Evolutionary conservation across 1,140 invertebrate genomes (phyloP).

Genomic region (Riptortus pedestris): DNA sequence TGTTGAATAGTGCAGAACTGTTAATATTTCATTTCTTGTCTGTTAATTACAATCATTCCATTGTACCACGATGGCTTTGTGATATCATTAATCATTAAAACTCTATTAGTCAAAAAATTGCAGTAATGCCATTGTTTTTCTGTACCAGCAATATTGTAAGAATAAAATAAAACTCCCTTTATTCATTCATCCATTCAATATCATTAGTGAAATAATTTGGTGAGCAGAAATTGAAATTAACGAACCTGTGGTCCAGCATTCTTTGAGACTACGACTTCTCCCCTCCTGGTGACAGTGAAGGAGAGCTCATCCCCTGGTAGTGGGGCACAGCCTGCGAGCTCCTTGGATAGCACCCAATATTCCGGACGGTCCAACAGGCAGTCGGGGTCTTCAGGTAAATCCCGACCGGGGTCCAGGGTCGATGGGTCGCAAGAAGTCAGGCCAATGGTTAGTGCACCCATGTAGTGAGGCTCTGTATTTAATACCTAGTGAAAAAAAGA

Average conservation of each 20-base stretch:
- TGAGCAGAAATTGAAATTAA: not conserved
- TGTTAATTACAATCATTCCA: too few relatives aligned
- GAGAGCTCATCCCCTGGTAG: conserved; percentile 79
- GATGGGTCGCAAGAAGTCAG: conserved; percentile 86
- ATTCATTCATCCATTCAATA: too few relatives aligned
- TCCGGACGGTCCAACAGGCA: conserved; percentile 85
- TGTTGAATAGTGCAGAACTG: too few relatives aligned
- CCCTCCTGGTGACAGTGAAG: conserved; percentile 71
- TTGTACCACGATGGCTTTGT: too few relatives aligned
- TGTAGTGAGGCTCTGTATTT: conserved; percentile 71
- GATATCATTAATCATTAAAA: too few relatives aligned
- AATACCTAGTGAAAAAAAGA: conserved; percentile 51
- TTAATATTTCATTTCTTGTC: too few relatives aligned
- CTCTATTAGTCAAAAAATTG: too few relatives aligned
- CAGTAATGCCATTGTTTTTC: too few relatives aligned
- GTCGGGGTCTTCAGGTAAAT: conserved; percentile 88
- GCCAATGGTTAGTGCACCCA: conserved; percentile 80
- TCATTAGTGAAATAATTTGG: too few relatives aligned
- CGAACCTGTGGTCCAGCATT: conserved; percentile 55
- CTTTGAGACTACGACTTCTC: conserved; percentile 79
- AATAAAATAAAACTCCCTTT: too few relatives aligned
- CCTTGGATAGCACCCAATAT: conserved; percentile 93
- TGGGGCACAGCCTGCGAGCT: conserved; percentile 67
- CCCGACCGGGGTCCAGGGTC: conserved; percentile 49
- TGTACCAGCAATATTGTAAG: too few relatives aligned